Percentiles rank a stretch among this genome's conserved stretches.
phyloP scores from a whole-genome alignment of 2,888 invertebrate species.

The Drosophila sordidula region DNA sequence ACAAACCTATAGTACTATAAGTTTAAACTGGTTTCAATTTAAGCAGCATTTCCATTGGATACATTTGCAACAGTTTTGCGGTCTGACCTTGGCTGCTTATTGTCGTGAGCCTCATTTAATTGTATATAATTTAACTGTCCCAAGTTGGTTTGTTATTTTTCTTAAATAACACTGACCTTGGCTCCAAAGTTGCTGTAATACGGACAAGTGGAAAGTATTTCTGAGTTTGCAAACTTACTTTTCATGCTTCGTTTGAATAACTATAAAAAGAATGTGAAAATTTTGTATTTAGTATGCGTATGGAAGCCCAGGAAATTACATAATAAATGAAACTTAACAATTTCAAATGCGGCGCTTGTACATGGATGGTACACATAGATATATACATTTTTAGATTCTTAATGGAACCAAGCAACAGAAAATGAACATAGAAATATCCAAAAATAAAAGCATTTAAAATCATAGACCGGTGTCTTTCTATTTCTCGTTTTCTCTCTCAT shows the following conservation, averaged over 20 bases:
- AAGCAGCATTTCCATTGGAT: slow-evolving; percentile 21
- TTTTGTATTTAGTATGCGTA: neutral
- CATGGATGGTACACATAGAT: neutral
- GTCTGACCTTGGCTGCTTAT: slow-evolving; percentile 50
- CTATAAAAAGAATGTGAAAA: too few relatives aligned
- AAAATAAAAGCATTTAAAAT: slow-evolving; percentile 37
- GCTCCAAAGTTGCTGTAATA: slow-evolving; percentile 12
- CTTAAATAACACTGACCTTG: slow-evolving; percentile 61
- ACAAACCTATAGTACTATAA: slow-evolving; percentile 8
- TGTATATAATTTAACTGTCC: slow-evolving; percentile 38
- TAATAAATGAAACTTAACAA: slow-evolving; percentile 1
- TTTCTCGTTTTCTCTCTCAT: neutral
- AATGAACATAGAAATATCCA: slow-evolving; percentile 26
- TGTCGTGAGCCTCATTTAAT: slow-evolving; percentile 27
- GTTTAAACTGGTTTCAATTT: slow-evolving; percentile 63
- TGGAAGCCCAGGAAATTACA: slow-evolving; percentile 5
- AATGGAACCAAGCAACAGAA: slow-evolving; percentile 16
- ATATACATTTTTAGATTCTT: slow-evolving; percentile 16
- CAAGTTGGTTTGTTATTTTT: slow-evolving; percentile 51
- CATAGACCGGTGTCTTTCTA: slow-evolving; percentile 13
- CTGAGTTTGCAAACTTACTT: neutral
- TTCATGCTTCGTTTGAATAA: neutral
- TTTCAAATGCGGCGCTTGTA: too few relatives aligned
- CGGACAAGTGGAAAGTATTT: neutral
- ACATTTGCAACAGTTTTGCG: slow-evolving; percentile 30